Evolutionary conservation across 2,888 invertebrate genomes (phyloP).

Genomic region (Deroplatys truncata): DNA sequence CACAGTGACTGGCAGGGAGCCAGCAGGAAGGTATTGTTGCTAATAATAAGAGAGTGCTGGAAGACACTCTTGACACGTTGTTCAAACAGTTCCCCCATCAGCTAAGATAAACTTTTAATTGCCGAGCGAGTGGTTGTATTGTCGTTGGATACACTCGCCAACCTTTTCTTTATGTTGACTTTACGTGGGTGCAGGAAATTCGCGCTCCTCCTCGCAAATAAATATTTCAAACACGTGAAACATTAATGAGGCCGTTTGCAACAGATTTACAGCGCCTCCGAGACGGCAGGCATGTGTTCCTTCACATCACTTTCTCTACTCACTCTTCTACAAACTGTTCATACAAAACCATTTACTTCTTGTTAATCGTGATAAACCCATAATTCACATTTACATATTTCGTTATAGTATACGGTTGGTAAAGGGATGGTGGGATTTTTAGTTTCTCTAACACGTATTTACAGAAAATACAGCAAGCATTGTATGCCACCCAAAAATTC

Average conservation of each 20-base stretch:
- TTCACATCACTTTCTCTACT: too few relatives aligned
- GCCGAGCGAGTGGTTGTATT: neutral
- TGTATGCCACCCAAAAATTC: too few relatives aligned
- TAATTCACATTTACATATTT: too few relatives aligned
- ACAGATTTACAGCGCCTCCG: too few relatives aligned
- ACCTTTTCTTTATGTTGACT: neutral
- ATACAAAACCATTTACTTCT: too few relatives aligned
- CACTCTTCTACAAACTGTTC: too few relatives aligned
- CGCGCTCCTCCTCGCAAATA: neutral
- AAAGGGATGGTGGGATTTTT: too few relatives aligned
- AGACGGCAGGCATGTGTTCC: too few relatives aligned
- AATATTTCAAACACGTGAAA: neutral
- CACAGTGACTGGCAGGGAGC: neutral
- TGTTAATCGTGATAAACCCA: too few relatives aligned
- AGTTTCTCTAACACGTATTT: too few relatives aligned
- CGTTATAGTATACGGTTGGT: too few relatives aligned
- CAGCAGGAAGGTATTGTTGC: neutral
- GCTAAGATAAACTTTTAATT: constrained; percentile 21
- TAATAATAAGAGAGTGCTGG: constrained; percentile 8
- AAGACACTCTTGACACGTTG: neutral
- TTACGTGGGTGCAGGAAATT: neutral
- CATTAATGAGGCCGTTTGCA: neutral
- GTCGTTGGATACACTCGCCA: neutral
- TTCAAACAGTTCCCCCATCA: constrained; percentile 14
- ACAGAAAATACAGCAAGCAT: too few relatives aligned